Evolutionary conservation across 2,797 vertebrate genomes (phyloP).

Genomic region (Sitta carolinensis): DNA sequence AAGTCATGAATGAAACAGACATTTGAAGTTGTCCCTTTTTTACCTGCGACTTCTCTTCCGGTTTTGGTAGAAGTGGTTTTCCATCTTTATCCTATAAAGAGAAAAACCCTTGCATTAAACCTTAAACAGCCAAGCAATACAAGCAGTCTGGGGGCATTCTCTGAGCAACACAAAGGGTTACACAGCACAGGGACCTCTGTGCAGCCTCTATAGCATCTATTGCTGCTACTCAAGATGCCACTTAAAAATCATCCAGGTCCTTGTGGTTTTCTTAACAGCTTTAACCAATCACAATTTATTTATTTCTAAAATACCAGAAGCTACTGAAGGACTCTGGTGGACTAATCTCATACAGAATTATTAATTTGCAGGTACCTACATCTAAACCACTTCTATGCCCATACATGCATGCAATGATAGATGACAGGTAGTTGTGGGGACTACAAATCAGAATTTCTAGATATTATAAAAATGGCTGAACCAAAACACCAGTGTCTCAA

Average conservation of each 20-base stretch:
- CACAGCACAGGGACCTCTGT: background rate
- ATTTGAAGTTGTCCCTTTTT: background rate
- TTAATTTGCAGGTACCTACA: background rate
- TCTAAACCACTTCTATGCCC: background rate
- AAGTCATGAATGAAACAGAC: background rate
- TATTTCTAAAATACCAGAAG: background rate
- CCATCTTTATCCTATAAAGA: constrained; percentile 72
- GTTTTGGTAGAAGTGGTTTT: constrained; percentile 65
- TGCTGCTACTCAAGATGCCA: background rate
- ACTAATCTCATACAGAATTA: background rate
- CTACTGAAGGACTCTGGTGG: background rate
- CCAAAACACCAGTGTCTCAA: background rate
- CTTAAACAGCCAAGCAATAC: background rate
- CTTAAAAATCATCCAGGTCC: background rate
- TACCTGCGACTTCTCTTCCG: constrained; percentile 62
- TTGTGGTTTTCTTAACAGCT: background rate
- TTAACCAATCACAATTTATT: background rate
- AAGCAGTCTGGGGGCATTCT: background rate
- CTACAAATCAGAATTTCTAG: background rate
- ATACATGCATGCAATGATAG: background rate
- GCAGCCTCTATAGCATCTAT: background rate
- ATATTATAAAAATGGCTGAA: background rate
- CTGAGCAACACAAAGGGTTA: background rate
- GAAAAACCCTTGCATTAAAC: background rate
- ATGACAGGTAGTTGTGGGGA: background rate